Base-by-base conservation (phyloP, 2,113 vertebrate species). In the Formicarius rufipectus region DNA sequence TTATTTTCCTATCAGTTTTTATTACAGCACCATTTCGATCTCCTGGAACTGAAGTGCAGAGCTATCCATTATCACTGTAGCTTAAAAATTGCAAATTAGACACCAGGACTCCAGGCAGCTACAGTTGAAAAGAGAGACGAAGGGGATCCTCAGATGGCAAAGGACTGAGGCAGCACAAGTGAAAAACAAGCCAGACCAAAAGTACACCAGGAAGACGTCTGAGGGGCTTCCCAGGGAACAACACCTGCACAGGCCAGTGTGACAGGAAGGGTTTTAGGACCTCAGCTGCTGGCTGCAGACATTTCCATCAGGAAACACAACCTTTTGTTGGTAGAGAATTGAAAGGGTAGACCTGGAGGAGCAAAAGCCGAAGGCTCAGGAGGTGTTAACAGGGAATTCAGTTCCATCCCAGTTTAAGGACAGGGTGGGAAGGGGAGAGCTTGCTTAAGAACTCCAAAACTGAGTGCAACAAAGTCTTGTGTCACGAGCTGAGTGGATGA, bases 21-120 rank as follows among this genome's bases (percentile, higher is more conserved):
- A 94, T 93, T 94, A 89, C 2, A 6, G 88, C 30, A 55, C 59
- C 80, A 72, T 78, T 90, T 76, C 60, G 90, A 93, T 96, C 83
- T 68, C 85, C 25, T 6, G 31, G 56, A 90, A 81, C 47, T 27
- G 76, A 95, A 55, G 55, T 67, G 67, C 90, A 94, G 86, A 81
- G 73, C 73, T 53, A 84, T 95, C 72, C 86, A 89, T 95, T 60
- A 72, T n/a, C 77, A 67, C 73, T 31, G 24, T 18, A 87, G 87
- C 89, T 93, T 63, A 77, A 87, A 92, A 90, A 84, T 4, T 89
- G 60, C 71, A 86, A 87, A 81, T 81, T 81, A 90, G 14, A 59
- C 64, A 75, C 37, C 42, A 30, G 49, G 72, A 73, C 35, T 83
- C 42, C 56, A 30, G 78, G 89, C 30, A 56, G 44, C 73, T 68